phyloP scores from a whole-genome alignment of 1,140 invertebrate genomes.

The Zaprionus ornatus region DNA sequence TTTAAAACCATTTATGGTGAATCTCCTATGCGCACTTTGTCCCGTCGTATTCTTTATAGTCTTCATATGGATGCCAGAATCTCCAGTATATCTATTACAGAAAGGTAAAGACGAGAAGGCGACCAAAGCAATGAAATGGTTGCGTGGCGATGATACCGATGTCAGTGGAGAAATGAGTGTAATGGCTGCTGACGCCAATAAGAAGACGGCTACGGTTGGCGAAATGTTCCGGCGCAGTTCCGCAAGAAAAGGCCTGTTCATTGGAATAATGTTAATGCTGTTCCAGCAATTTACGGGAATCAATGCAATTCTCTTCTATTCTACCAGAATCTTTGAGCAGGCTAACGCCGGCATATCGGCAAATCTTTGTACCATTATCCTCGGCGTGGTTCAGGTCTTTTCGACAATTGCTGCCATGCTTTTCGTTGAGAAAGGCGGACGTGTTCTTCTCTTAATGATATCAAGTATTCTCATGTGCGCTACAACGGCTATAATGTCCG shows the following conservation, averaged over 20 bases:
- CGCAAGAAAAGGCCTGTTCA: conserved; percentile 32
- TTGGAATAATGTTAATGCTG: conserved; percentile 58
- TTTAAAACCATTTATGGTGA: conserved; percentile 83
- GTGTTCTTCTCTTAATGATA: conserved; percentile 87
- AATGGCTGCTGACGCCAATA: background rate
- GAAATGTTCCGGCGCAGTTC: conserved; percentile 5
- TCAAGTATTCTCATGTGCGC: conserved; percentile 87
- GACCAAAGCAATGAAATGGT: conserved; percentile 86
- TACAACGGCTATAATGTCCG: conserved; percentile 86
- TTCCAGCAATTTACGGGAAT: conserved; percentile 70
- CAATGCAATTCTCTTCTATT: conserved; percentile 70
- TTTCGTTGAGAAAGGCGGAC: conserved; percentile 87
- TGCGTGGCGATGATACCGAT: conserved; percentile 88
- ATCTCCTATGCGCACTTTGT: conserved; percentile 85
- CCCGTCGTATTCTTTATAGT: conserved; percentile 86
- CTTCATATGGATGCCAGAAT: conserved; percentile 89
- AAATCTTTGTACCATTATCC: conserved; percentile 87
- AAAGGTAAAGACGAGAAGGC: conserved; percentile 87
- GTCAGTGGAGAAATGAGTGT: conserved; percentile 31
- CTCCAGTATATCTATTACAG: conserved; percentile 85
- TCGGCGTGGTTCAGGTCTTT: conserved; percentile 89
- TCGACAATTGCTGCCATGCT: conserved; percentile 87
- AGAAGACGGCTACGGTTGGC: background rate
- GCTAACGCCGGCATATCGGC: conserved; percentile 20
- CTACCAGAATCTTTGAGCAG: conserved; percentile 50